Base-by-base conservation (phyloP, 2,797 vertebrate genomes). In the Galaxias olidus region DNA sequence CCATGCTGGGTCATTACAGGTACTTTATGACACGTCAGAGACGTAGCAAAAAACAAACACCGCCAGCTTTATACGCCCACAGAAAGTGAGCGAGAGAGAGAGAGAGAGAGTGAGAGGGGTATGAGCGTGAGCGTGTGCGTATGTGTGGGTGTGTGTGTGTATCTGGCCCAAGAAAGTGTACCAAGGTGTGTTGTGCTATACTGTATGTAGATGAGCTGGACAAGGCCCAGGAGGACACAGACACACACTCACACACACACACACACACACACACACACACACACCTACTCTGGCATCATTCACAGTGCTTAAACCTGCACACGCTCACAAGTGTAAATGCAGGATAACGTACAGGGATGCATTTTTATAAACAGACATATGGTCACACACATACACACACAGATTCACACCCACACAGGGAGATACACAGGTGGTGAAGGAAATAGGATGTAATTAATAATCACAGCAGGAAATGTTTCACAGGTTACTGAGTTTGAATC, bases 401-500 rank as follows among this genome's bases (percentile, higher is more conserved):
- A 63, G 42, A 63, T 18, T 47, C 52, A 57, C 44, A 57, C 51
- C 50, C 65, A 68, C 65, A 74, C 68, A 66, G 56, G 66, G 15
- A 61, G 41, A 67, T 43, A 65, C 54, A 75, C 73, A 74, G 59
- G 70, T 77, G 77, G 67, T 15, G 41, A 46, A 49, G 55, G 73
- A 76, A 59, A 51, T 57, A 62, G 70, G 66, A 67, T 69, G 73
- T 81, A 79, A 79, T 84, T 79, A 84, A 81, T 76, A 77, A 78
- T 76, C 77, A 76, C 73, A 78, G 77, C 69, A 47, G 75, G 77
- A 78, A 76, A 65, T 20, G 64, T 75, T 81, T 79, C 74, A 66
- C 76, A 70, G 71, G 53, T 65, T 76, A 71, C 63, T 61, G 46
- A 50, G 54, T 68, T 44, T 46, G 59, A 59, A 55, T 50, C 67